Base-by-base conservation (phyloP, 2,113 vertebrate species). In the Seriola dumerili region DNA sequence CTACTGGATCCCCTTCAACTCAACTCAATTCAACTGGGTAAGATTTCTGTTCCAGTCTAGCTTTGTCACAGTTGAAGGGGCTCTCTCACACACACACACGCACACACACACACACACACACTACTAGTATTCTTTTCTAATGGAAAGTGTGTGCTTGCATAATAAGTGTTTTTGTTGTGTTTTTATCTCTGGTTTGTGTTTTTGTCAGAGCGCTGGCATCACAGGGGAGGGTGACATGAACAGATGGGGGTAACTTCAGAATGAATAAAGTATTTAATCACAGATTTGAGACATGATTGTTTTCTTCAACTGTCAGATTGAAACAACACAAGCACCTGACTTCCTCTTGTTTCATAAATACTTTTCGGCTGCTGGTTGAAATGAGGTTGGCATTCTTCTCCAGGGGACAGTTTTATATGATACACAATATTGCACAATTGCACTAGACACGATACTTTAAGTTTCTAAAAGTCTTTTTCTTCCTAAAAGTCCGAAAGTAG, bases 1-100 rank as follows among this genome's bases (percentile, higher is more conserved):
- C 78, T 74, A 0, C 34, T 72, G 50, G 50, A 75, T 59, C 68
- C 38, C 46, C 64, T 65, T 71, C 65, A 78, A 32, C 54, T 55
- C 19, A 8, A 8, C 50, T 52, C 66, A n/a, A 36, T 55, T 65
- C 57, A 59, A 34, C 44, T 0, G 16, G 74, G 13, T 9, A 14
- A 70, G 21, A 44, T 50, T 58, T 68, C 32, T 0, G 4, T 34
- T 42, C 40, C 40, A 42, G 40, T 61, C 61, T 29, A 61, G 34
- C 34, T 16, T 65, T 42, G 1, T 40, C 11, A 0, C 48, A 38
- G 73, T 52, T 19, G 0, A 29, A 21, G 9, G 21, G 12, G 16
- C 61, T 29, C 29, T 29, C 29, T 29, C 29, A 2, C 29, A 29
- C 29, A 29, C 29, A 29, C 29, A 29, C 29, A 29, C 29, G 2